Conservation (phyloP, 1,140 invertebrate genomes). For the Eurosta solidaginis region DNA sequence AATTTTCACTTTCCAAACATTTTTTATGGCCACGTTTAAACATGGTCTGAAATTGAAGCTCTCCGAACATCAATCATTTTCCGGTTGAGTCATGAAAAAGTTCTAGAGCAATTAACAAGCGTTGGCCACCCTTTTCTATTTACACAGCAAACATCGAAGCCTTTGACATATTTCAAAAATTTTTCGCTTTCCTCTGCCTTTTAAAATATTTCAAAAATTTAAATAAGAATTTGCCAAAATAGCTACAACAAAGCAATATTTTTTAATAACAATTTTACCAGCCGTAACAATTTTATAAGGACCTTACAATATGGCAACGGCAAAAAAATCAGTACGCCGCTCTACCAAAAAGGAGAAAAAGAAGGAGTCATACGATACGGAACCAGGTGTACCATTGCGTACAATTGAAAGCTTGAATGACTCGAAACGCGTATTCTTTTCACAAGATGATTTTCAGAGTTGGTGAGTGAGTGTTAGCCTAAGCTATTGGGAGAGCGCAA, state of each 20-base stretch:
- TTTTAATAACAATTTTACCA: neutral
- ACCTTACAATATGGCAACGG: neutral
- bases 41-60: no score
- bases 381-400: neutral
- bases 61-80: no score
- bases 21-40: no score
- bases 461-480: neutral
- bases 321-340: neutral
- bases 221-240: no score
- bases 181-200: no score
- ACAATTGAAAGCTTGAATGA: neutral
- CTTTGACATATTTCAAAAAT: no score
- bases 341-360: neutral
- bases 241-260: neutral
- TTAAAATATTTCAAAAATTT: no score
- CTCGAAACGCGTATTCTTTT: neutral
- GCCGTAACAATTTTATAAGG: neutral
- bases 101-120: no score
- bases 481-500: neutral
- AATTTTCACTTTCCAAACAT: no score
- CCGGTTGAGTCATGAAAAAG: no score
- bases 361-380: neutral
- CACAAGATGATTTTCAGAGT: neutral
- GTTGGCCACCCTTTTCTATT: no score
- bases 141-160: no score